Evolutionary conservation across 2,797 vertebrate genomes (phyloP).

Genomic region (Sebastes paucispinis): DNA sequence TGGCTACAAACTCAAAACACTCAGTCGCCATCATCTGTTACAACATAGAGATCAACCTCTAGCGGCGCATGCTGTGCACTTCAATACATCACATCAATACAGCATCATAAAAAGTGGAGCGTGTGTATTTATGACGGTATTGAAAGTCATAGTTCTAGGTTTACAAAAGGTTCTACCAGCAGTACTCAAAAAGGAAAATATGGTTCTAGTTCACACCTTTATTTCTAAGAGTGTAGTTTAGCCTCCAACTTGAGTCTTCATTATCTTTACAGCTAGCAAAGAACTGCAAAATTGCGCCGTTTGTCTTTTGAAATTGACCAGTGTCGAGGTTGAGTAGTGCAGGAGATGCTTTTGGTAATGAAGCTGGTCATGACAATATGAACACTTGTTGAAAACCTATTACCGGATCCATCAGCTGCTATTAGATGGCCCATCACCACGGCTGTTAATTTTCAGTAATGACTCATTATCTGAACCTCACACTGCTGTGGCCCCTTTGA

Average conservation of each 20-base stretch:
- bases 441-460: conserved; percentile 57
- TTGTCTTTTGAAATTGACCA: conserved; percentile 1
- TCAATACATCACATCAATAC: not conserved
- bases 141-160: not conserved
- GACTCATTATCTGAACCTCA: conserved; percentile 56
- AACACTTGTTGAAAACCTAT: conserved; percentile 54
- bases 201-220: not conserved
- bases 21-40: too few relatives aligned
- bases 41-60: not conserved
- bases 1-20: too few relatives aligned
- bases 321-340: not conserved
- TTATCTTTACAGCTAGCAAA: not conserved
- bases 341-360: conserved; percentile 22
- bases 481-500: conserved; percentile 21
- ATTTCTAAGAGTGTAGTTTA: not conserved
- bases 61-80: not conserved
- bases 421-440: conserved; percentile 43
- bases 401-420: conserved; percentile 35
- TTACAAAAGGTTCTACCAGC: not conserved
- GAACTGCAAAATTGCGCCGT: not conserved
- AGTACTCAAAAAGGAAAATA: fast-evolving
- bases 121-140: not conserved
- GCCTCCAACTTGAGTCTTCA: not conserved
- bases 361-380: conserved; percentile 32
- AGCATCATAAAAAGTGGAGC: not conserved